Evolutionary conservation across 2,113 vertebrate species (phyloP).

Genomic region (Hippocampus abdominalis): DNA sequence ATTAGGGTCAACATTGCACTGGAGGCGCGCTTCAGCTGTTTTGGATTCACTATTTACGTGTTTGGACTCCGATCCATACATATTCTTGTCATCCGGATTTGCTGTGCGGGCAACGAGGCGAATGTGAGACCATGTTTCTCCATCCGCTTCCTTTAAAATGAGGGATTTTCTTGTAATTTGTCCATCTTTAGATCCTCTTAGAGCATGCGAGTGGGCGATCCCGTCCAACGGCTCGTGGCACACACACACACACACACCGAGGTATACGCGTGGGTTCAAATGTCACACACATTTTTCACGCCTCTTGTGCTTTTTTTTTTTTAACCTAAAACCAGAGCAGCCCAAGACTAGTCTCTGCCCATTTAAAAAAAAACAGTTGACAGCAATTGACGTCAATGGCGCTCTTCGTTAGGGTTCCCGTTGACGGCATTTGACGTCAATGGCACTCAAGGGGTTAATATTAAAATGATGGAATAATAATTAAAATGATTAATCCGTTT

Average conservation of each 20-base stretch:
- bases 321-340: too few relatives aligned
- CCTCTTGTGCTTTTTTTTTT: background rate
- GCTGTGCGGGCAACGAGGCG: background rate
- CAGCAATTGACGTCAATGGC: too few relatives aligned
- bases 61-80: background rate
- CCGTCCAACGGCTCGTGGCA: background rate
- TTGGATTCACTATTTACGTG: conserved; percentile 1
- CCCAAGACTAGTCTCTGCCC: too few relatives aligned
- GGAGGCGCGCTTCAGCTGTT: background rate
- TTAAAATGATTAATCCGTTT: too few relatives aligned
- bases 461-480: too few relatives aligned
- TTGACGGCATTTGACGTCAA: too few relatives aligned
- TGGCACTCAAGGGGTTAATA: too few relatives aligned
- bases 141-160: background rate
- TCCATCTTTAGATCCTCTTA: conserved; percentile 35
- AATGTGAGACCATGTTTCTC: conserved; percentile 9
- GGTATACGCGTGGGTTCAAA: background rate
- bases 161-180: conserved; percentile 10
- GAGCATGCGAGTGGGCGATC: conserved; percentile 33
- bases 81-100: conserved; percentile 3
- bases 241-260: conserved; percentile 1
- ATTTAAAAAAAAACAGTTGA: too few relatives aligned
- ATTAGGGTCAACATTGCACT: conserved; percentile 30
- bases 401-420: too few relatives aligned
- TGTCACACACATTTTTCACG: conserved; percentile 11